Conservation (phyloP, 1,140 invertebrate species). For the Drosophila saltans region DNA sequence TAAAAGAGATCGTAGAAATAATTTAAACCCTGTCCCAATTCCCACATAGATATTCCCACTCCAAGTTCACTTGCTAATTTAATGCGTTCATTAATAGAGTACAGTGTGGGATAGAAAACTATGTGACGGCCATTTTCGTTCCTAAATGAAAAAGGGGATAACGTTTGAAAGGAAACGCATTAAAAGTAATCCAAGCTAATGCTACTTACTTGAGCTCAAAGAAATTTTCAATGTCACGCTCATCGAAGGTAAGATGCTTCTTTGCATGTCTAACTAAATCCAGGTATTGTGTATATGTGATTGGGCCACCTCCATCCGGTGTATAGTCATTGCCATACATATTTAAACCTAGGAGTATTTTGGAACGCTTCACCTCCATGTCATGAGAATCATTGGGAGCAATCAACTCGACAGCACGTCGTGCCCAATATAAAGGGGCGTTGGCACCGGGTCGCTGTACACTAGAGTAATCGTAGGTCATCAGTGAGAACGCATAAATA, state of each 20-base stretch:
- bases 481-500: constrained; percentile 94
- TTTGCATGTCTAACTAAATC: constrained; percentile 88
- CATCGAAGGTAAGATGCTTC: constrained; percentile 90
- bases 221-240: constrained; percentile 91
- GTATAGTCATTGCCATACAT: constrained; percentile 97
- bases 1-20: constrained; percentile 97
- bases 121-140: constrained; percentile 87
- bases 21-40: constrained; percentile 96
- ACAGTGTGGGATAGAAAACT: constrained; percentile 94
- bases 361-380: constrained; percentile 86
- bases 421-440: constrained; percentile 93
- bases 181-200: not conserved
- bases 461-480: constrained; percentile 97
- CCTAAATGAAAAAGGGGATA: constrained; percentile 61
- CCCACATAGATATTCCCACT: constrained; percentile 96
- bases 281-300: constrained; percentile 91
- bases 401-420: constrained; percentile 90
- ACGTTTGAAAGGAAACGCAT: constrained; percentile 4
- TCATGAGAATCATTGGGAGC: constrained; percentile 85
- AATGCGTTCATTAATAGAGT: constrained; percentile 92
- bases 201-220: constrained; percentile 91
- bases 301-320: constrained; percentile 89
- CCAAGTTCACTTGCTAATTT: constrained; percentile 91
- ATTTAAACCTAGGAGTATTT: constrained; percentile 95
- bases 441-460: constrained; percentile 93